These are phyloP conservation scores for Hylaea fasciaria DNA, from an alignment of 2,888 invertebrate genomes.

Conservation along the genomic window DNA sequence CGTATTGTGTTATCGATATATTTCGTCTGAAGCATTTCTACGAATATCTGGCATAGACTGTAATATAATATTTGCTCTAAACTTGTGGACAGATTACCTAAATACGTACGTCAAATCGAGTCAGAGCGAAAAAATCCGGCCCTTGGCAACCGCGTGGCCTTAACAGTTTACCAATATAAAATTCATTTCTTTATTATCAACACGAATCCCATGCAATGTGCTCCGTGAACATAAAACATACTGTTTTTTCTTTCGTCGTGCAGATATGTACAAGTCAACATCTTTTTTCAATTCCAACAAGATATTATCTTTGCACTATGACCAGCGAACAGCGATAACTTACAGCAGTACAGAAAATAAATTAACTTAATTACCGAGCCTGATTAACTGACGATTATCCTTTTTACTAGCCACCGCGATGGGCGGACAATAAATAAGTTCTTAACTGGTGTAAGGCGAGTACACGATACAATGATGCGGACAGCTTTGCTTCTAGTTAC, in stretches of 20 bases:
- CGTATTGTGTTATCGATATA: constrained; percentile 63
- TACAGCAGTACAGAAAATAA: constrained; percentile 46
- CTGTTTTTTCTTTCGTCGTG: background rate
- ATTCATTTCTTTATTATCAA: background rate
- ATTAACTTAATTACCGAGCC: constrained; percentile 64
- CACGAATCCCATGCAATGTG: background rate
- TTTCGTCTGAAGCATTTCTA: constrained; percentile 50
- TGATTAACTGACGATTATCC: constrained; percentile 68
- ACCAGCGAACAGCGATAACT: constrained; percentile 41
- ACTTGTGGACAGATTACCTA: background rate
- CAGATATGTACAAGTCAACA: constrained; percentile 37
- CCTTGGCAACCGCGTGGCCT: background rate
- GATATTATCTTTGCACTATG: constrained; percentile 40
- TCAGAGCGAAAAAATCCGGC: too few species aligned
- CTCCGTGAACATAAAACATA: background rate
- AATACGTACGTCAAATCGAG: too few species aligned
- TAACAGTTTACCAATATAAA: background rate
- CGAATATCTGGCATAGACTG: constrained; percentile 45
- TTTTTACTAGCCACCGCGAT: constrained; percentile 52
- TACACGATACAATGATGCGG: constrained; percentile 8
- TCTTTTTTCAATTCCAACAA: constrained; percentile 30
- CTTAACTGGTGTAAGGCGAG: constrained; percentile 59
- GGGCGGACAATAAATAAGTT: constrained; percentile 56
- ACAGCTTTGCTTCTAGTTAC: constrained; percentile 6
- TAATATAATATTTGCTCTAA: constrained; percentile 44